phyloP scores from a whole-genome alignment of 1,140 invertebrate species.

The Drosophila malerkotliana region DNA sequence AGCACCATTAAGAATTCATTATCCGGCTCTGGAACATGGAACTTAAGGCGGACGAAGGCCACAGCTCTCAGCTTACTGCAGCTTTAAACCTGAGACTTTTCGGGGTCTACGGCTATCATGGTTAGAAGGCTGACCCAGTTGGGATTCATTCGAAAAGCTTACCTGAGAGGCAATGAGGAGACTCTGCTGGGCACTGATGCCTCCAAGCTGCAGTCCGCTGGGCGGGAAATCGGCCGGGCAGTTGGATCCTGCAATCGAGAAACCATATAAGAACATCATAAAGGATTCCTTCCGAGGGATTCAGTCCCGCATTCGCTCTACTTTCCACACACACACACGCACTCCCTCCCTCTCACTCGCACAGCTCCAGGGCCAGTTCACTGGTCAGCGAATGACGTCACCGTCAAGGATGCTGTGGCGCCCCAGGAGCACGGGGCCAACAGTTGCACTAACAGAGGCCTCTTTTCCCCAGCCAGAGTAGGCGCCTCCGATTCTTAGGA shows the following conservation, averaged over 20 bases:
- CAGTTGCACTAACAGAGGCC: not conserved
- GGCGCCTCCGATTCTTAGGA: not conserved
- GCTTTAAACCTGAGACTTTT: slow-evolving; percentile 1
- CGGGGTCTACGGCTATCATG: not conserved
- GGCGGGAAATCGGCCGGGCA: not conserved
- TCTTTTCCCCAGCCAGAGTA: not conserved
- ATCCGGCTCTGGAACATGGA: slow-evolving; percentile 26
- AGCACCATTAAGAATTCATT: slow-evolving; percentile 69
- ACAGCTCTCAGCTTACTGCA: not conserved
- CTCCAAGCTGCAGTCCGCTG: slow-evolving; percentile 6
- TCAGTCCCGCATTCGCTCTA: not conserved
- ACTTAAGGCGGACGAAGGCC: slow-evolving; percentile 7
- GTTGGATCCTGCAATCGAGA: slow-evolving; percentile 34
- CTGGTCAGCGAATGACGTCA: slow-evolving; percentile 58
- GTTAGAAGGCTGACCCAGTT: not conserved
- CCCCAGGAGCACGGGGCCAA: not conserved
- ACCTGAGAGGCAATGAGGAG: slow-evolving; percentile 17
- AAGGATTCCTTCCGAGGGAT: slow-evolving; percentile 2
- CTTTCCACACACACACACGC: slow-evolving; percentile 21
- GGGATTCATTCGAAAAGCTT: not conserved
- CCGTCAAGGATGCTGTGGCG: slow-evolving; percentile 48
- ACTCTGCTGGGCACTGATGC: slow-evolving; percentile 1
- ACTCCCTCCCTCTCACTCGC: not conserved
- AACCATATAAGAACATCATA: slow-evolving; percentile 23
- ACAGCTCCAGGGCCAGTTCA: slow-evolving; percentile 3